A percentile compares a stretch with the other conserved stretches of the same genome.
Evolutionary conservation across 1,140 invertebrate species (phyloP).

Genomic region (Chironomus tepperi): DNA sequence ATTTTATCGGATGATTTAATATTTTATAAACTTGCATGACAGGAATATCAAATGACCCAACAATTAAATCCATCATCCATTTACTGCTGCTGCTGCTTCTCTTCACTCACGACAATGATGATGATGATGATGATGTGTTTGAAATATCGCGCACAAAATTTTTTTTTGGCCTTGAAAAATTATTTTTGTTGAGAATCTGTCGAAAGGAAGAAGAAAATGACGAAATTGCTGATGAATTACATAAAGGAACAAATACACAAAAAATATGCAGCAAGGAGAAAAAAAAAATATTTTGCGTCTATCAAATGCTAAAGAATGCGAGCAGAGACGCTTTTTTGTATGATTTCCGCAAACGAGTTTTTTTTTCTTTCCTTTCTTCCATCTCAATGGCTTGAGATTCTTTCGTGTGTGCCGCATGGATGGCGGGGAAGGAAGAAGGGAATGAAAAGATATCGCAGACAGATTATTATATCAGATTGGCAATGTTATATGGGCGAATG

Average conservation of each 20-base stretch:
- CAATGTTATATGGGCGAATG: neutral
- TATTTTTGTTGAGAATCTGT: neutral
- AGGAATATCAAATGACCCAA: constrained; percentile 16
- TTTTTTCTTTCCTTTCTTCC: neutral
- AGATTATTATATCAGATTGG: constrained; percentile 3
- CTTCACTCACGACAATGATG: no score
- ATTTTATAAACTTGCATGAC: constrained; percentile 3
- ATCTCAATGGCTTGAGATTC: neutral
- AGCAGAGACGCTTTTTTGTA: constrained; percentile 6
- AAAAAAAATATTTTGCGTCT: neutral
- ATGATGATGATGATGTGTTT: neutral
- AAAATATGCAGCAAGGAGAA: neutral
- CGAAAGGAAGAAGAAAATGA: no score
- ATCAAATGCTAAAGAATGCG: neutral
- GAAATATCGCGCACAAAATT: neutral
- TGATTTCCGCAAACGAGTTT: constrained; percentile 6
- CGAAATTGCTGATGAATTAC: no score
- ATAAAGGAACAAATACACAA: neutral
- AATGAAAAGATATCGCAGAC: neutral
- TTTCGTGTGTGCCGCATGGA: neutral
- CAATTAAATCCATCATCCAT: constrained; percentile 22
- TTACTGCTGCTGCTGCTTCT: neutral
- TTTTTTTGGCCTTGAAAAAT: neutral
- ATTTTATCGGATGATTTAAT: neutral
- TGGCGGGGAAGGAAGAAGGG: neutral